phyloP scores from a whole-genome alignment of 2,797 vertebrate species.

The Pipistrellus nathusii region DNA sequence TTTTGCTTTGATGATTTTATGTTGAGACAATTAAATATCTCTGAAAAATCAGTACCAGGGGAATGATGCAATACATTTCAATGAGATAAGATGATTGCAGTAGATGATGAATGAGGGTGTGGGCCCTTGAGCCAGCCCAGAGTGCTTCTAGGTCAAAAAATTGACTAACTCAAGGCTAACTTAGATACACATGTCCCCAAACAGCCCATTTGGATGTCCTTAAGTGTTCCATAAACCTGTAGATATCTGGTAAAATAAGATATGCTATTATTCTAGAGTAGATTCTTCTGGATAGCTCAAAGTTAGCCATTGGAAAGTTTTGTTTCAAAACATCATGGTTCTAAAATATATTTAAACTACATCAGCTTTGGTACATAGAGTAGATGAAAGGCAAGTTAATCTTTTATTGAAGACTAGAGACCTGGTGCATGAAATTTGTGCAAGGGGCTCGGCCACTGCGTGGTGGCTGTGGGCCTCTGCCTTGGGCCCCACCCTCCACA shows the following conservation, averaged over 20 bases:
- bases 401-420: slow-evolving; percentile 8
- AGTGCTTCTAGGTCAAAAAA: background rate
- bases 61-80: slow-evolving; percentile 19
- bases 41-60: slow-evolving; percentile 39
- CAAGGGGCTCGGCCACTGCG: too few relatives aligned
- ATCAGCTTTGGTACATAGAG: background rate
- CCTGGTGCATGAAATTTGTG: too few relatives aligned
- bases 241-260: background rate
- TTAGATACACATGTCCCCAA: background rate
- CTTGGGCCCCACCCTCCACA: too few relatives aligned
- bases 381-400: background rate
- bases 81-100: slow-evolving; percentile 16
- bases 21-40: slow-evolving; percentile 1
- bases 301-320: background rate
- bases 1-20: slow-evolving; percentile 37
- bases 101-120: background rate
- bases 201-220: background rate
- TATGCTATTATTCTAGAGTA: background rate
- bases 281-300: background rate
- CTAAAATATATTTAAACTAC: slow-evolving; percentile 40
- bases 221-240: background rate
- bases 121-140: background rate
- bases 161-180: background rate
- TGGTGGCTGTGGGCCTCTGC: too few relatives aligned
- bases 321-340: slow-evolving; percentile 25